phyloP scores from a whole-genome alignment of 2,797 vertebrate species.

The Chloroceryle amazona region DNA sequence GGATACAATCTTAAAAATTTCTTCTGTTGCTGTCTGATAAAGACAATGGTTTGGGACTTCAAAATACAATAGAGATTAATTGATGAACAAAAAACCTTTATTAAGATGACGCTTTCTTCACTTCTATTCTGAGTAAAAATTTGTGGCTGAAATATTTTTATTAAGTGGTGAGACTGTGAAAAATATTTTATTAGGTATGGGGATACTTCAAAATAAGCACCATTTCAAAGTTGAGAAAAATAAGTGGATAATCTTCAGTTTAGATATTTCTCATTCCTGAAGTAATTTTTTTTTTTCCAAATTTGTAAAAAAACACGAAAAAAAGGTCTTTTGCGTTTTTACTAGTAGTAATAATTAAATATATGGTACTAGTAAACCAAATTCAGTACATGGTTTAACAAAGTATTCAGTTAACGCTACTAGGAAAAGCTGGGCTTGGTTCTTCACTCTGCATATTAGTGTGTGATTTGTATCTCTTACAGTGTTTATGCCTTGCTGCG shows the following conservation, averaged over 20 bases:
- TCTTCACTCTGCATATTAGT: background rate
- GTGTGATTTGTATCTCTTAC: background rate
- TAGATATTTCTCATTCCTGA: background rate
- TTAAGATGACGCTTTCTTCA: background rate
- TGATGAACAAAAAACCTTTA: background rate
- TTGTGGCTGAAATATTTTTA: background rate
- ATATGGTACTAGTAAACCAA: background rate
- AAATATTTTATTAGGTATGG: too few species aligned
- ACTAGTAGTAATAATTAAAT: background rate
- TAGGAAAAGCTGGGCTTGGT: background rate
- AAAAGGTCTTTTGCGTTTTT: rapidly evolving
- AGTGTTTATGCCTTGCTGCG: background rate
- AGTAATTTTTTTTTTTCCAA: background rate
- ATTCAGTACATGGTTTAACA: background rate
- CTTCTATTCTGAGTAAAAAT: background rate
- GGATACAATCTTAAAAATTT: background rate
- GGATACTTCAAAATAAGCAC: background rate
- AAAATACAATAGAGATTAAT: background rate
- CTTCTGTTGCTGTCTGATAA: background rate
- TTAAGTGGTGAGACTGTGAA: too few species aligned
- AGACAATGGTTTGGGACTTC: background rate
- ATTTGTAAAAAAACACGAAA: background rate
- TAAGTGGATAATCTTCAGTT: background rate
- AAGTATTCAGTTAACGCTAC: background rate
- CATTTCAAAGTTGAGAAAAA: background rate